phyloP scores from a whole-genome alignment of 2,888 invertebrate genomes.

The Andrena marginata region DNA sequence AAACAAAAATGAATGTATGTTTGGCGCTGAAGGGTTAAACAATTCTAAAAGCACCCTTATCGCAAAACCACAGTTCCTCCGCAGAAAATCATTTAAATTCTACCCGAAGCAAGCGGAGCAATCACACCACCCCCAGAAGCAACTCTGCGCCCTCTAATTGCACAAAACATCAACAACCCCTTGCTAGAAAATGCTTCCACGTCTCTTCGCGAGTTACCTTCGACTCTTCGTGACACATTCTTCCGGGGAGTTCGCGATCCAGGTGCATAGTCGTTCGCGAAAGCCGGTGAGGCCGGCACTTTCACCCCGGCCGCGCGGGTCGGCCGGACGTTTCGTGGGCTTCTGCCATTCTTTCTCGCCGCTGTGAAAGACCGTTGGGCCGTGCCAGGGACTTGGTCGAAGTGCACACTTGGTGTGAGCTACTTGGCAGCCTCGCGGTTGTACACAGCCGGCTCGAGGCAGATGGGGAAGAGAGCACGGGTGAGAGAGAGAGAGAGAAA shows the following conservation, averaged over 20 bases:
- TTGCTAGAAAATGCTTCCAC: too few species aligned
- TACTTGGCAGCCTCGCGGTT: slow-evolving; percentile 67
- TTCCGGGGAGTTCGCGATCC: not conserved
- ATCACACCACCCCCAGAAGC: too few species aligned
- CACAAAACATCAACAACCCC: too few species aligned
- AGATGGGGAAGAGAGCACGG: slow-evolving; percentile 39
- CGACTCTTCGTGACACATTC: too few species aligned
- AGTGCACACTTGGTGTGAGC: slow-evolving; percentile 55
- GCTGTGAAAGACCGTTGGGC: slow-evolving; percentile 49
- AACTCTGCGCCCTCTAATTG: too few species aligned
- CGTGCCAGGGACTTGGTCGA: slow-evolving; percentile 62
- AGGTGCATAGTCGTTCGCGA: not conserved
- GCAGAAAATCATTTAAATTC: too few species aligned
- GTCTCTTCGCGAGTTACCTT: too few species aligned
- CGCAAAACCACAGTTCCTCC: too few species aligned
- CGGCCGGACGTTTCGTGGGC: slow-evolving; percentile 30
- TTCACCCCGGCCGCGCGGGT: not conserved
- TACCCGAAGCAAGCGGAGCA: too few species aligned
- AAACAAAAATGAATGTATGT: too few species aligned
- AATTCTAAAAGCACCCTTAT: too few species aligned
- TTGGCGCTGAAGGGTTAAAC: too few species aligned
- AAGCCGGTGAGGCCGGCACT: not conserved
- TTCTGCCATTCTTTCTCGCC: slow-evolving; percentile 33
- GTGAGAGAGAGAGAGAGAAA: slow-evolving; percentile 17
- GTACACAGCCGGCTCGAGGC: slow-evolving; percentile 50